Base-by-base conservation (phyloP, 2,113 vertebrate genomes). In the Calypte anna region DNA sequence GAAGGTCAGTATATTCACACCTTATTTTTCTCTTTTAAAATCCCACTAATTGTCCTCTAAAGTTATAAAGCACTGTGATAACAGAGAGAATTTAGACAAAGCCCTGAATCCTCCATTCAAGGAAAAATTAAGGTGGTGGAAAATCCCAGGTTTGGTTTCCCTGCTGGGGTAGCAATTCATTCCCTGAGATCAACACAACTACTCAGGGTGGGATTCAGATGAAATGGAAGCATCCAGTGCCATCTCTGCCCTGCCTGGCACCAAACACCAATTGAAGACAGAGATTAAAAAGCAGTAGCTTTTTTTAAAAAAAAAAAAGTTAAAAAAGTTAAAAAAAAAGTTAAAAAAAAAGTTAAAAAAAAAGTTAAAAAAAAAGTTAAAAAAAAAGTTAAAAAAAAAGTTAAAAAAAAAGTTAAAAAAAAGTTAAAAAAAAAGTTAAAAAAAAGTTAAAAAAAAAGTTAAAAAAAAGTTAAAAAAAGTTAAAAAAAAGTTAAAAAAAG, bases 171-270 rank as follows among this genome's bases (percentile, higher is more conserved):
- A 73, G 46, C n/a, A 38, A 62, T 12, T 33, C 36, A 59, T 82
- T 27, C 51, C 48, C 61, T 27, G 61, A 22, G 38, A 1, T 0
- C 3, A 23, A 43, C 10, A 3, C 25, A 69, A 23, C 9, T 16
- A 19, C 57, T 31, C 10, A 27, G 25, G 36, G 48, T 27, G 12
- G 40, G 31, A 66, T 51, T 43, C 18, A 27, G 38, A 18, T 36
- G 17, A 9, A 38, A 40, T 0, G 1, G 9, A 23, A 66, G 58
- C 22, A 43, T 15, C 13, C 13, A 27, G 9, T 0, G 0, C 36
- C 22, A 53, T 3, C 67, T 43, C 66, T 8, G 30, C 13, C 19
- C 14, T 21, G 18, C 20, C 46, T 25, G 30, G 40, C 1, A 1
- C 54, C 20, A 23, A 43, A 46, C 58, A 14, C 28, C 14, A 12